Percentiles rank a stretch among this genome's conserved stretches.
Evolutionary conservation across 2,888 invertebrate species (phyloP).

Genomic region (Cynaeus angustus): DNA sequence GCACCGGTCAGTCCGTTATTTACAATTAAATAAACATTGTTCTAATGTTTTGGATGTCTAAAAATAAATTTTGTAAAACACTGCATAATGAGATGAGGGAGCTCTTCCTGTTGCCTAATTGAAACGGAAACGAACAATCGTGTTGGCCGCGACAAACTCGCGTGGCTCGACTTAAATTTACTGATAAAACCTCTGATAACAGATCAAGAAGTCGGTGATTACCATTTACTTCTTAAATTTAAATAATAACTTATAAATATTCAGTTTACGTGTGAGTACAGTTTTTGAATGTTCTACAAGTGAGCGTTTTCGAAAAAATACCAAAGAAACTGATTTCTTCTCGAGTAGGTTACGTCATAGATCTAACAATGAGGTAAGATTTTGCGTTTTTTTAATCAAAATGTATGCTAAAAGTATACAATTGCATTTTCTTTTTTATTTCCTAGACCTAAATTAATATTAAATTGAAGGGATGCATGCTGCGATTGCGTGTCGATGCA

Average conservation of each 20-base stretch:
- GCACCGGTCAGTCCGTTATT: neutral
- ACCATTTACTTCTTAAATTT: conserved; percentile 34
- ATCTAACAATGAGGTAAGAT: conserved; percentile 41
- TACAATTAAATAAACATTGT: conserved; percentile 17
- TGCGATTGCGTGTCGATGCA: conserved; percentile 4
- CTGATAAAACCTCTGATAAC: conserved; percentile 65
- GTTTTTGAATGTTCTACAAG: neutral
- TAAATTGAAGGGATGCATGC: conserved; percentile 22
- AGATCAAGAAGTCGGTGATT: conserved; percentile 51
- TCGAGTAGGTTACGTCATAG: neutral
- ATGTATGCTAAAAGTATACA: neutral
- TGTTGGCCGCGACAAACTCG: conserved; percentile 69
- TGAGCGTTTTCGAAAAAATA: neutral
- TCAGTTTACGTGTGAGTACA: conserved; percentile 5
- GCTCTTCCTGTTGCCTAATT: conserved; percentile 72
- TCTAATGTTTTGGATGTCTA: conserved; percentile 60
- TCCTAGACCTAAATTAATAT: conserved; percentile 13
- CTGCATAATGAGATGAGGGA: conserved; percentile 72
- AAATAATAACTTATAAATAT: conserved; percentile 13
- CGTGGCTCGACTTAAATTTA: conserved; percentile 64
- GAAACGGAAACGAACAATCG: conserved; percentile 73
- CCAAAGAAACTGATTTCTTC: neutral
- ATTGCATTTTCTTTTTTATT: conserved; percentile 2
- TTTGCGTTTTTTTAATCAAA: neutral
- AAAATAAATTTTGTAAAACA: conserved; percentile 72